phyloP scores from a whole-genome alignment of 2,113 vertebrate genomes.

The Neofelis nebulosa region DNA sequence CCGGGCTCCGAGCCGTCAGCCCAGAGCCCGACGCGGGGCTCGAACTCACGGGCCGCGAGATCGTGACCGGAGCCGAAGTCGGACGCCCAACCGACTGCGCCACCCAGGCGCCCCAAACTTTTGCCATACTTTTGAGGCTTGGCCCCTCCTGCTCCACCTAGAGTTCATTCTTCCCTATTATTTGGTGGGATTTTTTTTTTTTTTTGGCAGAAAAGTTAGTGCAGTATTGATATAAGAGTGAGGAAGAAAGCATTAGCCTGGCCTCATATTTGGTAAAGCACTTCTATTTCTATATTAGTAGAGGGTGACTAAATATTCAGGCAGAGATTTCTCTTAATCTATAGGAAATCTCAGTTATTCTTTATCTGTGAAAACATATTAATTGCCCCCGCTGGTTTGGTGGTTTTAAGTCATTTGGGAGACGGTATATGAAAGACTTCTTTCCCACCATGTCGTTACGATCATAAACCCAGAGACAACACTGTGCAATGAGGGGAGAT shows the following conservation, averaged over 20 bases:
- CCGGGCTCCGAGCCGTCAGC: no score
- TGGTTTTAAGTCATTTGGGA: background rate
- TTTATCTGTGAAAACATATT: background rate
- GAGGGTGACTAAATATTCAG: background rate
- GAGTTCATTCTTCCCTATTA: background rate
- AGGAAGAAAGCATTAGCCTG: background rate
- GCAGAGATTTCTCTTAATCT: background rate
- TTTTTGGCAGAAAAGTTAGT: background rate
- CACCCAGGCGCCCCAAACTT: no score
- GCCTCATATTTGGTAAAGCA: background rate
- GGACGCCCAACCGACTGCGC: no score
- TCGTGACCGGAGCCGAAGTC: no score
- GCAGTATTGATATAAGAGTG: background rate
- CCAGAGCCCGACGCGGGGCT: no score
- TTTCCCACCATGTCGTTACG: background rate
- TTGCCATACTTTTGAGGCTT: background rate
- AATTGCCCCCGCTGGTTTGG: background rate
- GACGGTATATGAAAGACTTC: background rate
- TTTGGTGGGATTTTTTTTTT: background rate
- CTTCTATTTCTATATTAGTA: background rate
- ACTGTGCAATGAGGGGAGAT: background rate
- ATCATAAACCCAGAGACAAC: background rate
- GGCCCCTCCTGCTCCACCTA: background rate
- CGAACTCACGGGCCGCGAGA: rapidly evolving
- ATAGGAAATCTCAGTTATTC: background rate